phyloP scores from a whole-genome alignment of 2,888 invertebrate genomes.

The Ceratothoa steindachneri region DNA sequence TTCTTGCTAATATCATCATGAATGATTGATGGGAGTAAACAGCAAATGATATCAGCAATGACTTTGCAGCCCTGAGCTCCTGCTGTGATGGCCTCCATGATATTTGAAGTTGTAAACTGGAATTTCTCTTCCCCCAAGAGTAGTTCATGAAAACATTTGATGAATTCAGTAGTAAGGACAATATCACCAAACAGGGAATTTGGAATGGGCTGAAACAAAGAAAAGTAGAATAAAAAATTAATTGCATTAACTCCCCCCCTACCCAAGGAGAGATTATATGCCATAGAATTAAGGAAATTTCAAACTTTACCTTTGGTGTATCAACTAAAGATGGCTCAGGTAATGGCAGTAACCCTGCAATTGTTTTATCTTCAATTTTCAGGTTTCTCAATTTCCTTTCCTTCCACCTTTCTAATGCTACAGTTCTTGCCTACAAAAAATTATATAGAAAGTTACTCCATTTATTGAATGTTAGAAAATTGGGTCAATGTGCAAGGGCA shows the following conservation, averaged over 20 bases:
- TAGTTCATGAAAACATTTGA: constrained; percentile 52
- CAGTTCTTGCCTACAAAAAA: constrained; percentile 7
- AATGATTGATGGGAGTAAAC: constrained; percentile 36
- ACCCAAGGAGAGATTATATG: background rate
- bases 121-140: constrained; percentile 29
- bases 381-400: background rate
- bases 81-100: constrained; percentile 33
- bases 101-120: constrained; percentile 21
- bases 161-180: constrained; percentile 54
- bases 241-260: background rate
- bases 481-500: no score
- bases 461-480: no score
- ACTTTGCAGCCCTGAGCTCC: constrained; percentile 25
- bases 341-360: background rate
- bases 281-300: no score
- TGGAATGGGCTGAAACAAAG: constrained; percentile 48
- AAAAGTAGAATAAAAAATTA: background rate
- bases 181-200: constrained; percentile 54
- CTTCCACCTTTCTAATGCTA: constrained; percentile 3
- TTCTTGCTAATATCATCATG: constrained; percentile 30
- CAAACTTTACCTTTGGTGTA: background rate
- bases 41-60: constrained; percentile 33
- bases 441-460: background rate
- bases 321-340: background rate
- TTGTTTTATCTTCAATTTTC: background rate